phyloP scores from a whole-genome alignment of 2,888 invertebrate genomes.

The Pecten maximus region DNA sequence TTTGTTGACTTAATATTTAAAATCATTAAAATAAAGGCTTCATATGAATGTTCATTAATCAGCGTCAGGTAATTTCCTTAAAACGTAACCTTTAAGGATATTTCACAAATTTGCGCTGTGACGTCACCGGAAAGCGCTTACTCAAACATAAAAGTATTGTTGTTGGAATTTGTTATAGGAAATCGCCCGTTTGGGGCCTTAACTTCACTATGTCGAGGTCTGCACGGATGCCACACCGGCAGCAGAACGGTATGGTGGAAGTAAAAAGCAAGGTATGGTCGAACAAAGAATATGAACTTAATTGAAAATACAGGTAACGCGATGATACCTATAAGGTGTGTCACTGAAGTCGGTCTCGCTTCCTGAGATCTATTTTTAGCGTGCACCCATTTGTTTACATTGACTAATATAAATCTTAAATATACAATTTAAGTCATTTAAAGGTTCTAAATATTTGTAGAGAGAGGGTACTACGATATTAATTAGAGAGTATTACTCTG shows the following conservation, averaged over 20 bases:
- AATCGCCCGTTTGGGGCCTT: not conserved
- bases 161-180: not conserved
- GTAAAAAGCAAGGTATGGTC: slow-evolving; percentile 76
- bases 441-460: no score
- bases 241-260: slow-evolving; percentile 66
- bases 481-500: no score
- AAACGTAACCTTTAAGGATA: not conserved
- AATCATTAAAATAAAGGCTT: not conserved
- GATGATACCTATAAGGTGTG: not conserved
- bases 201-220: slow-evolving; percentile 36
- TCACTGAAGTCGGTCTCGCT: not conserved
- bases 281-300: not conserved
- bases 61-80: not conserved
- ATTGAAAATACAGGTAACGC: not conserved
- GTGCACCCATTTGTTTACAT: not conserved
- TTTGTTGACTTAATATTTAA: not conserved
- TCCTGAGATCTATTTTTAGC: not conserved
- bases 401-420: no score
- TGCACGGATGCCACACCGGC: slow-evolving; percentile 39
- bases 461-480: no score
- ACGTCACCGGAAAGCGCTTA: slow-evolving; percentile 22
- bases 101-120: not conserved
- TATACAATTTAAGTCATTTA: no score
- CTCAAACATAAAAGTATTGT: slow-evolving; percentile 29
- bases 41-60: not conserved